Evolutionary conservation across 2,797 vertebrate species (phyloP), one percentile per base, ranked within the genome.

Genomic region (Chiloscyllium punctatum): DNA sequence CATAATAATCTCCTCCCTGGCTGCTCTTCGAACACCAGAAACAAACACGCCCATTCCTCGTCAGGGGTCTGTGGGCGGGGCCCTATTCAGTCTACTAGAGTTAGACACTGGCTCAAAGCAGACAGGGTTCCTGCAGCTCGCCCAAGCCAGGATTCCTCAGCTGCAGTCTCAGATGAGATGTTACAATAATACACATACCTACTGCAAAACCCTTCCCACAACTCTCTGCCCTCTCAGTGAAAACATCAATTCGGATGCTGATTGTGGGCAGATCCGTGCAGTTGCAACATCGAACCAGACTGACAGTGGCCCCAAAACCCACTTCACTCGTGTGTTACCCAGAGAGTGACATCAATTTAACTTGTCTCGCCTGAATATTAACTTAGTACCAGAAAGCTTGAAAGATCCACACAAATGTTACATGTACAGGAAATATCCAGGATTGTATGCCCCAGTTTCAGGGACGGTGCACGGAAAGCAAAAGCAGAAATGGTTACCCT

Each of bases 401-500:
- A 48, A 25, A 51, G 37, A 88, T 66, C 57, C 30, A 33, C n/a
- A 16, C 27, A 53, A 88, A 88, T 3, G 21, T 48, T 37, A 33
- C 87, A 66, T 30, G 0, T 42, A 37, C 37, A 42, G n/a, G 3
- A 25, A 71, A 27, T 15, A 42, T 71, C 33, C 62, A 25, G 9
- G 16, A 94, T 33, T 3, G 1, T 2, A 42, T 9, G n/a, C 33
- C 68, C 4, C 66, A 94, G 21, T 13, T 66, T 18, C n/a, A 94
- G 7, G 23, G 33, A 94, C 3, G n/a, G 66, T 68, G n/a, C 21
- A 69, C 37, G 94, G 33, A 27, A 42, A 68, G 37, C 21, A 72
- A 1, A 94, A 71, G 42, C 37, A 94, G 69, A 69, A 6, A 27
- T 4, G 1, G 96, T 97, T 98, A 99, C 99, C 98, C 98, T 98